Evolutionary conservation across 2,888 invertebrate genomes (phyloP).

Genomic region (Ferdinandea cuprea): DNA sequence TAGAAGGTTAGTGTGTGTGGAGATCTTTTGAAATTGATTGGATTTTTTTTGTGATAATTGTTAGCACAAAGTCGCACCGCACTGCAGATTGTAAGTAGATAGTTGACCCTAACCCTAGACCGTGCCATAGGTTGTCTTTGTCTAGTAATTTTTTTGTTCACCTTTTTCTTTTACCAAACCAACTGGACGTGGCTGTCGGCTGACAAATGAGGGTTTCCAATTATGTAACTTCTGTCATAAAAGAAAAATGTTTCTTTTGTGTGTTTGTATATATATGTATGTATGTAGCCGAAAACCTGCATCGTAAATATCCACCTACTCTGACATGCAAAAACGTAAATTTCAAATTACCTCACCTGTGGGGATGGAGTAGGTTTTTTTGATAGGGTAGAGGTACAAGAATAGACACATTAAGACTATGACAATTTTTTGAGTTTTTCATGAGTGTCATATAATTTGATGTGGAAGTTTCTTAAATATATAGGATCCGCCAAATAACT

Average conservation of each 20-base stretch:
- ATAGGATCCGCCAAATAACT: too few relatives aligned
- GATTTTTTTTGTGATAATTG: slow-evolving; percentile 38
- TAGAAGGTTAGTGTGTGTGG: slow-evolving; percentile 13
- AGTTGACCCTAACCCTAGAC: too few relatives aligned
- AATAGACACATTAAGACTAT: too few relatives aligned
- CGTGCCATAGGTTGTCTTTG: slow-evolving; percentile 41
- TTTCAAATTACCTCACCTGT: slow-evolving; percentile 35
- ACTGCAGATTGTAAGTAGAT: slow-evolving; percentile 32
- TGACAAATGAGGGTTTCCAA: slow-evolving; percentile 52
- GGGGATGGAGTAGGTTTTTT: not conserved
- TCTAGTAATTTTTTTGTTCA: too few relatives aligned
- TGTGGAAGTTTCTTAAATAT: too few relatives aligned
- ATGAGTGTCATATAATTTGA: too few relatives aligned
- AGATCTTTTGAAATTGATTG: slow-evolving; percentile 50
- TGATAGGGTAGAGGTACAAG: slow-evolving; percentile 22
- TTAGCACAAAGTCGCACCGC: not conserved
- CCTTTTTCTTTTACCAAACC: too few relatives aligned
- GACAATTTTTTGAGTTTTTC: too few relatives aligned
- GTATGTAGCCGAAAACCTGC: slow-evolving; percentile 52
- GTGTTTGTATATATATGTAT: too few relatives aligned
- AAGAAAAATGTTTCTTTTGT: slow-evolving; percentile 29
- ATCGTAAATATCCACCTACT: slow-evolving; percentile 71
- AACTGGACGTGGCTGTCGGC: slow-evolving; percentile 1
- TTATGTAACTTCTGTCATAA: slow-evolving; percentile 63
- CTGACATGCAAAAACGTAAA: slow-evolving; percentile 62